Percentiles rank a stretch among this genome's conserved stretches.
phyloP scores from a whole-genome alignment of 2,797 vertebrate genomes.

The Echiichthys vipera region DNA sequence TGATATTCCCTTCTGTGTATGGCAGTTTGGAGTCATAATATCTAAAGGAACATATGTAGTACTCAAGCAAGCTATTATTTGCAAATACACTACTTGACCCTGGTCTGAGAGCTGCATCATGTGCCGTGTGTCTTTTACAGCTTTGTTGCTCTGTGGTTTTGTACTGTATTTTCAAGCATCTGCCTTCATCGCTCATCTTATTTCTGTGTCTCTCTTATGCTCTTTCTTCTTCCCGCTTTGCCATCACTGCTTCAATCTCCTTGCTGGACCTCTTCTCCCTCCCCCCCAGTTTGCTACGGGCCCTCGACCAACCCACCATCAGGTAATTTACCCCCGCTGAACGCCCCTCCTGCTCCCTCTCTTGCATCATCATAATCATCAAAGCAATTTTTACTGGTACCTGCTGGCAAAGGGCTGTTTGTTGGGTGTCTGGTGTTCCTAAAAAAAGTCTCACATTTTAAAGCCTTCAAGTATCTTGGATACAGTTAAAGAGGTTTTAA shows the following conservation, averaged over 20 bases:
- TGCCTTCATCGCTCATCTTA: conserved; percentile 69
- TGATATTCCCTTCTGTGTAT: background rate
- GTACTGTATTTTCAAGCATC: conserved; percentile 58
- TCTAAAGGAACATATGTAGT: background rate
- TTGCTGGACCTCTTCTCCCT: conserved; percentile 79
- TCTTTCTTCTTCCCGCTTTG: conserved; percentile 80
- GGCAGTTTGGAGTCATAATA: background rate
- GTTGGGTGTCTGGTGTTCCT: conserved; percentile 43
- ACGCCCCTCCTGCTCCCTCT: conserved; percentile 57
- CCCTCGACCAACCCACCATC: conserved; percentile 98
- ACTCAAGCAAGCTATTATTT: conserved; percentile 1
- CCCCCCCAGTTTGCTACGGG: conserved; percentile 95
- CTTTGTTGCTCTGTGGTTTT: conserved; percentile 56
- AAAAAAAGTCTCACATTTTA: conserved; percentile 27
- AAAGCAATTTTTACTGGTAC: conserved; percentile 59
- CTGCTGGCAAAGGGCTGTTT: conserved; percentile 53
- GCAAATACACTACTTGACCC: conserved; percentile 8
- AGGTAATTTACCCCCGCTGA: conserved; percentile 88
- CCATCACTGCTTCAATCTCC: conserved; percentile 87
- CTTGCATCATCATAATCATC: conserved; percentile 63
- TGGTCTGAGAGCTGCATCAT: conserved; percentile 19
- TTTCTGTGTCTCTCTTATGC: conserved; percentile 72
- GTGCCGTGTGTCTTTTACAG: conserved; percentile 25
- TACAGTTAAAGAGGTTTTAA: conserved; percentile 44
- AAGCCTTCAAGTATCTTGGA: conserved; percentile 34